These are phyloP conservation scores for Cheirogaleus medius DNA, from an alignment of 2,113 vertebrate species.

Conservation along the genomic window DNA sequence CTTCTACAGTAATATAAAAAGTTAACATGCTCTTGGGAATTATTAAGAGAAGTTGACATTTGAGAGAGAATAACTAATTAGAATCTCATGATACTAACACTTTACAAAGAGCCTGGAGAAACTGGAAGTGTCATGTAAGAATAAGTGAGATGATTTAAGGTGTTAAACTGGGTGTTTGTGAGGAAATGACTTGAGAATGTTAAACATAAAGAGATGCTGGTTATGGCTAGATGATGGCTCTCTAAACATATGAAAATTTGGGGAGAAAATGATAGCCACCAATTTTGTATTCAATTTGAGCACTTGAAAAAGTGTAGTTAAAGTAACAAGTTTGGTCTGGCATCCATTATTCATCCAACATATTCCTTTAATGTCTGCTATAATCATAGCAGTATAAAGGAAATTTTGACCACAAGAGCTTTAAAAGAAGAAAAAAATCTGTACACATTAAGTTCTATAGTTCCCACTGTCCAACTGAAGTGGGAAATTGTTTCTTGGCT, in stretches of 20 bases:
- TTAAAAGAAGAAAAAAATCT: background rate
- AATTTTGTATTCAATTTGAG: background rate
- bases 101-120: conserved; percentile 14
- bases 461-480: background rate
- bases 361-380: background rate
- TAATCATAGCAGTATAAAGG: background rate
- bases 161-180: background rate
- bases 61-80: conserved; percentile 27
- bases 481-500: background rate
- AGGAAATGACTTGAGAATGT: background rate
- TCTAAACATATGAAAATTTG: background rate
- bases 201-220: background rate
- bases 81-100: background rate
- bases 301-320: background rate
- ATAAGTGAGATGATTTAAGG: background rate
- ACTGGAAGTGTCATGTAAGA: background rate
- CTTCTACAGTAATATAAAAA: background rate
- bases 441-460: background rate
- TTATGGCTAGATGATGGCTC: background rate
- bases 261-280: background rate
- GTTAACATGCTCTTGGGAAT: background rate
- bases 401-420: background rate
- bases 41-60: conserved; percentile 2
- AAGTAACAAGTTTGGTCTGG: background rate
- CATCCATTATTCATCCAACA: background rate